phyloP scores from a whole-genome alignment of 2,888 invertebrate species.

The Steinernema hermaphroditum region DNA sequence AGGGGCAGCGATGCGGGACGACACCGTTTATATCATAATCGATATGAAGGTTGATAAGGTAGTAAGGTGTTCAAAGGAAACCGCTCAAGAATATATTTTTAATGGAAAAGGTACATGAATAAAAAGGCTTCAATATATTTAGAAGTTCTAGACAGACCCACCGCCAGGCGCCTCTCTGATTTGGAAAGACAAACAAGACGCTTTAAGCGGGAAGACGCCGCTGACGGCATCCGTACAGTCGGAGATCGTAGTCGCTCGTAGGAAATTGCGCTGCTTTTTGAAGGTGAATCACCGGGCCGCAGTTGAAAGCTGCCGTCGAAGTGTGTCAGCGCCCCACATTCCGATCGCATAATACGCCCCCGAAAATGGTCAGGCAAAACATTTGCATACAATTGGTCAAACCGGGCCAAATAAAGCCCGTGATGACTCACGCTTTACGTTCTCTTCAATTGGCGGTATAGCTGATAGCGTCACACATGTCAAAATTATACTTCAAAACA shows the following conservation, averaged over 20 bases:
- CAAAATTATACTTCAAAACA: no score
- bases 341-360: not conserved
- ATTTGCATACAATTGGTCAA: constrained; percentile 8
- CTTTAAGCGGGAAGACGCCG: not conserved
- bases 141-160: no score
- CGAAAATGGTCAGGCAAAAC: constrained; percentile 11
- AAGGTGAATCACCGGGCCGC: constrained; percentile 3
- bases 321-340: constrained; percentile 9
- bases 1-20: not conserved
- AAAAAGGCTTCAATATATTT: no score
- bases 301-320: constrained; percentile 17
- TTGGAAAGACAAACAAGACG: no score
- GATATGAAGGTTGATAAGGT: constrained; percentile 10
- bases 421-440: no score
- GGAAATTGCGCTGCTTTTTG: not conserved
- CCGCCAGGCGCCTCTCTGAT: no score
- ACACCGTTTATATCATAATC: not conserved
- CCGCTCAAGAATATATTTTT: no score
- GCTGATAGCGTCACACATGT: no score
- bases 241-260: not conserved
- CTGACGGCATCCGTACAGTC: constrained; percentile 15
- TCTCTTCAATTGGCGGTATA: no score
- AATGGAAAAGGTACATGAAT: not conserved
- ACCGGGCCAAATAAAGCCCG: no score
- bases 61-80: not conserved